phyloP scores from a whole-genome alignment of 2,113 vertebrate genomes.

The Brachyistius frenatus region DNA sequence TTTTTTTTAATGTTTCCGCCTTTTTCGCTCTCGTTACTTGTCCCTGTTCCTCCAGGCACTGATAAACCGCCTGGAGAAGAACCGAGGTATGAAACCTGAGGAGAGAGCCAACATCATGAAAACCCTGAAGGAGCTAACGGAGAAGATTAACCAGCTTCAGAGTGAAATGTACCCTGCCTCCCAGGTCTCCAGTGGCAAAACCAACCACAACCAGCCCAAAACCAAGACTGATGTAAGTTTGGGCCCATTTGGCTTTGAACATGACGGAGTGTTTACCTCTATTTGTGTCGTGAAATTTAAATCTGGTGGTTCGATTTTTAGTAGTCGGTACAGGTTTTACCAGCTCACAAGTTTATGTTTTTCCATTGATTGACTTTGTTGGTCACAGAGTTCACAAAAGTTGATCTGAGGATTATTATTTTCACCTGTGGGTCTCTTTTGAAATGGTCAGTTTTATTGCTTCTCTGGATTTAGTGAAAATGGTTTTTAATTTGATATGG shows the following conservation, averaged over 20 bases:
- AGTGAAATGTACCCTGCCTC: constrained; percentile 89
- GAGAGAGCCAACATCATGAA: constrained; percentile 97
- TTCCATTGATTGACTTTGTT: not conserved
- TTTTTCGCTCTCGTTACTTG: not conserved
- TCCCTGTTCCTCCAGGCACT: constrained; percentile 85
- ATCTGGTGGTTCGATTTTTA: no score
- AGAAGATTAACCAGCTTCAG: constrained; percentile 95
- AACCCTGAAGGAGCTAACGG: constrained; percentile 94
- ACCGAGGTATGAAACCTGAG: constrained; percentile 94
- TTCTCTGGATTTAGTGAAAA: not conserved
- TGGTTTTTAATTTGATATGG: not conserved
- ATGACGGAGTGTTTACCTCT: not conserved
- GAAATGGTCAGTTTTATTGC: no score
- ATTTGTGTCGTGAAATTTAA: not conserved
- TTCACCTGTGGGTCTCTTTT: no score
- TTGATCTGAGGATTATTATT: no score
- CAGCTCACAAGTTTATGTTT: not conserved
- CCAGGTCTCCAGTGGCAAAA: constrained; percentile 82
- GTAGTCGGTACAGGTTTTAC: not conserved
- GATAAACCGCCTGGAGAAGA: constrained; percentile 97
- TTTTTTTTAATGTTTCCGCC: not conserved
- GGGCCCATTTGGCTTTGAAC: not conserved
- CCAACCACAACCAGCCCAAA: constrained; percentile 86
- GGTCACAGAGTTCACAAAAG: no score
- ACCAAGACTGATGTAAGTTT: constrained; percentile 92